Base-by-base conservation (phyloP, 2,113 vertebrate species). In the Aldabrachelys gigantea region DNA sequence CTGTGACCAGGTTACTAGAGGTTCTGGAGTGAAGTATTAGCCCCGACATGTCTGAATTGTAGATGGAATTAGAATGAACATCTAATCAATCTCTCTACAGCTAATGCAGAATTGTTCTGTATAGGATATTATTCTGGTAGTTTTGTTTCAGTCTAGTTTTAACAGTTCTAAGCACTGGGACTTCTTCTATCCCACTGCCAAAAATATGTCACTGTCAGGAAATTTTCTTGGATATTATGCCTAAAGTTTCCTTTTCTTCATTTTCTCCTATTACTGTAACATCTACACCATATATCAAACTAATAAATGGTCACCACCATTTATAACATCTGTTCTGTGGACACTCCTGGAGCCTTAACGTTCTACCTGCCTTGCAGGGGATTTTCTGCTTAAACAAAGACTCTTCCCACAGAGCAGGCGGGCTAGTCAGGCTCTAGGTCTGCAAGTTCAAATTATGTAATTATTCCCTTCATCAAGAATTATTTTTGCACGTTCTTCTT, bases 381-480 rank as follows among this genome's bases (percentile, higher is more conserved):
- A 53, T 90, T 93, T 82, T 72, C 89, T 85, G 21, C 57, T 82
- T 21, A 38, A 72, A 38, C 8, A 44, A 78, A 78, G 24, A 78
- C 25, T 44, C 75, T 76, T 91, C 90, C 52, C 56, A 92, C 22
- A 47, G 82, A 19, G 80, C 12, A 2, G 31, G 38, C 47, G 52
- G 88, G 87, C 87, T 89, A 92, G 12, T 91, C 89, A 84, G 84
- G 82, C 47, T 94, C 49, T 56, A 84, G 38, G 41, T 69, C 44
- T 81, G 7, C 31, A n/a, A 31, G 41, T 75, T 86, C 24, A 49
- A 53, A 35, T 19, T 47, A 82, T 89, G 82, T 85, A 78, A 83
- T 85, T 91, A 86, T 90, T 90, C n/a, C 75, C 44, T 88, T 84
- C 88, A 75, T 80, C 2, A 78, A 81, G 41, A 12, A 90, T 50